Percentiles rank a stretch among this genome's conserved stretches.
These are phyloP conservation scores for Leptinotarsa haldemani DNA, from an alignment of 2,888 invertebrate species.

Conservation along the genomic window DNA sequence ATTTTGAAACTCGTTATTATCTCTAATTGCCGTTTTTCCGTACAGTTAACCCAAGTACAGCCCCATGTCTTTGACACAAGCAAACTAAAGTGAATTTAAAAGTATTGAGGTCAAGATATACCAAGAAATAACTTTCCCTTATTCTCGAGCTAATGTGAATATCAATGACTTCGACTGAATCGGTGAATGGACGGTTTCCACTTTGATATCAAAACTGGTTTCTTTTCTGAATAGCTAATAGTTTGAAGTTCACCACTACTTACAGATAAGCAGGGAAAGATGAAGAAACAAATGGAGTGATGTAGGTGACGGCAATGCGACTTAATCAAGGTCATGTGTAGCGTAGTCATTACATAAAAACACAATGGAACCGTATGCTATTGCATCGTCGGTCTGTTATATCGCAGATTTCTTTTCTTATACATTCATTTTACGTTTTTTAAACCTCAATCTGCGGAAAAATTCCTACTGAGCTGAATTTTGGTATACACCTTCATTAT, in stretches of 20 bases:
- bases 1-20: constrained; percentile 26
- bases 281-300: constrained; percentile 7
- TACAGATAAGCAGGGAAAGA: constrained; percentile 2
- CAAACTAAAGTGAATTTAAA: constrained; percentile 37
- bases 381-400: not conserved
- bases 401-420: no score
- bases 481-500: no score
- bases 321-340: constrained; percentile 13
- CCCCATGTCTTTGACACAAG: constrained; percentile 31
- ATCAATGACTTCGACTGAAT: constrained; percentile 28
- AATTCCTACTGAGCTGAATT: no score
- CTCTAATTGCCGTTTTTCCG: constrained; percentile 31
- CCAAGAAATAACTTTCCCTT: constrained; percentile 45
- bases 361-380: not conserved
- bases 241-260: constrained; percentile 26
- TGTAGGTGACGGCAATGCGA: constrained; percentile 1
- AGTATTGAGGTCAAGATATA: constrained; percentile 43
- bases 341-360: not conserved
- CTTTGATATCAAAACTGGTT: constrained; percentile 35
- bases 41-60: constrained; percentile 14
- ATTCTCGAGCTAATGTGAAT: constrained; percentile 40
- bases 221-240: constrained; percentile 32
- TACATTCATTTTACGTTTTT: no score
- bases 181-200: constrained; percentile 12
- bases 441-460: no score